Evolutionary conservation across 2,888 invertebrate species (phyloP).

Genomic region (Tridacna gigas): DNA sequence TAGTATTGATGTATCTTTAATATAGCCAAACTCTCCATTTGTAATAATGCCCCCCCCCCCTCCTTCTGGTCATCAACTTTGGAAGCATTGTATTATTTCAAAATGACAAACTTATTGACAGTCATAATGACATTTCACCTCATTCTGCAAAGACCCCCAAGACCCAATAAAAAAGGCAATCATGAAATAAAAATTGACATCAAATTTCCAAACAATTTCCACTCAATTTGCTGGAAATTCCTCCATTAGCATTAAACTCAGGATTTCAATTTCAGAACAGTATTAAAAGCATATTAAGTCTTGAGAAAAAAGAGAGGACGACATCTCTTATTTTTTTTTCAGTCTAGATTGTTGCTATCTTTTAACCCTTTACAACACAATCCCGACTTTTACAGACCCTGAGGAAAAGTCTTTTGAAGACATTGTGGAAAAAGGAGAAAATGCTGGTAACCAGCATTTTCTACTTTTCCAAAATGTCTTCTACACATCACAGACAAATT

Average conservation of each 20-base stretch:
- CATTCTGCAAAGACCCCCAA: background rate
- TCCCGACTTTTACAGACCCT: background rate
- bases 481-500: too few species aligned
- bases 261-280: slow-evolving; percentile 23
- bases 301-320: background rate
- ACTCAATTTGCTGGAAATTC: slow-evolving; percentile 23
- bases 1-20: too few species aligned
- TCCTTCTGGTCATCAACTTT: too few species aligned
- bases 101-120: too few species aligned
- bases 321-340: too few species aligned
- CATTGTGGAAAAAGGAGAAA: background rate
- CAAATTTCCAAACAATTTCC: slow-evolving; percentile 22
- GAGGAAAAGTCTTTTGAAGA: background rate
- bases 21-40: too few species aligned
- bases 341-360: too few species aligned
- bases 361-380: too few species aligned
- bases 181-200: slow-evolving; percentile 4
- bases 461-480: background rate
- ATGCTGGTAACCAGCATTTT: background rate
- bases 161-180: background rate
- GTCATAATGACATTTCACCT: background rate
- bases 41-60: too few species aligned
- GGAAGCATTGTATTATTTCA: too few species aligned
- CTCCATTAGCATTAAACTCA: slow-evolving; percentile 25
- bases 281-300: slow-evolving; percentile 19